phyloP scores from a whole-genome alignment of 2,888 invertebrate species.

The Hesperia comma region DNA sequence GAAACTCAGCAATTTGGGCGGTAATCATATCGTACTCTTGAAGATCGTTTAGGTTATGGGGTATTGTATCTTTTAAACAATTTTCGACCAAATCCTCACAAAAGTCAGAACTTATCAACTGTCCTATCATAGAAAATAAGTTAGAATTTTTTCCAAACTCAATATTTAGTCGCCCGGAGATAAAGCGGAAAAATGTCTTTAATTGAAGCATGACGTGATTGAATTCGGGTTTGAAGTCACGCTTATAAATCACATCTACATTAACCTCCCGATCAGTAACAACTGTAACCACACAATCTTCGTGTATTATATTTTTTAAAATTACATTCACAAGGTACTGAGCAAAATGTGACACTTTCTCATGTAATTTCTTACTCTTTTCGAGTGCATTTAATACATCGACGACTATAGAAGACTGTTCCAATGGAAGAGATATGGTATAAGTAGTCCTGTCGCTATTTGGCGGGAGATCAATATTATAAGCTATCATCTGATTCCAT shows the following conservation, averaged over 20 bases:
- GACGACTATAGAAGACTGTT: conserved; percentile 53
- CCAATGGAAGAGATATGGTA: conserved; percentile 65
- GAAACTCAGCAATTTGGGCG: conserved; percentile 86
- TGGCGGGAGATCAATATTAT: conserved; percentile 56
- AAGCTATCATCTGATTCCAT: conserved; percentile 78
- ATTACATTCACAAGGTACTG: conserved; percentile 83
- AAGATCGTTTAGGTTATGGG: conserved; percentile 88
- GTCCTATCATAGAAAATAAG: conserved; percentile 83
- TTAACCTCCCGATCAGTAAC: conserved; percentile 63
- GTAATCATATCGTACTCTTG: conserved; percentile 86
- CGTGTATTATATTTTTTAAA: conserved; percentile 83
- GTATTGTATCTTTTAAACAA: conserved; percentile 90
- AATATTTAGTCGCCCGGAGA: conserved; percentile 82
- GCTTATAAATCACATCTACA: conserved; percentile 69
- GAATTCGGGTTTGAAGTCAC: conserved; percentile 73
- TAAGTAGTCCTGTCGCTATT: conserved; percentile 56
- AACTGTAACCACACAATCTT: conserved; percentile 69
- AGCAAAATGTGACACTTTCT: conserved; percentile 83
- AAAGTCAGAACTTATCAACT: conserved; percentile 83
- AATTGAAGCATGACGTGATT: conserved; percentile 84
- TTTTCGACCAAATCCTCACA: conserved; percentile 87
- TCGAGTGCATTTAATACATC: conserved; percentile 72
- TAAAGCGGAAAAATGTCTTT: conserved; percentile 81
- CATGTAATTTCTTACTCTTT: conserved; percentile 66
- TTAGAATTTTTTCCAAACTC: conserved; percentile 64